Percentiles rank a stretch among this genome's conserved stretches.
These are phyloP conservation scores for Scolopax rusticola DNA, from an alignment of 2,797 vertebrate species.

Conservation along the genomic window DNA sequence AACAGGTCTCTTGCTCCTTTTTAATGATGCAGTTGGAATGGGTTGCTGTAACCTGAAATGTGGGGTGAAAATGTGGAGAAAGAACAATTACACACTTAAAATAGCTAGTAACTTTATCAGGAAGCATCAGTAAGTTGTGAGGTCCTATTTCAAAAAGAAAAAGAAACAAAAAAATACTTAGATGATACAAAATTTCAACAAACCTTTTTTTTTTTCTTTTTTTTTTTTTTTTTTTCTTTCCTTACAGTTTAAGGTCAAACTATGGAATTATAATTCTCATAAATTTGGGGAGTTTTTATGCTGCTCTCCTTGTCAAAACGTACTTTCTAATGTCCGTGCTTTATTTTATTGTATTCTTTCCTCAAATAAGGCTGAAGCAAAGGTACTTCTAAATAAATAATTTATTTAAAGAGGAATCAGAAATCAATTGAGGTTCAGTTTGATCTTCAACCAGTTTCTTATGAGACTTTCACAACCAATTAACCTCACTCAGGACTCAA, in stretches of 20 bases:
- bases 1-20: conserved; percentile 91
- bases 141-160: neutral
- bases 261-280: neutral
- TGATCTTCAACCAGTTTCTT: neutral
- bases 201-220: neutral
- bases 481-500: neutral
- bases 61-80: neutral
- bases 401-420: neutral
- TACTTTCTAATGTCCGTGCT: neutral
- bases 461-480: neutral
- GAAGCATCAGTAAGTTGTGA: neutral
- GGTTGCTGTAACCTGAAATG: conserved; percentile 79
- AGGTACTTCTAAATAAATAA: neutral
- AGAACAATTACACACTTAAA: neutral
- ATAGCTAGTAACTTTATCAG: neutral
- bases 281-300: fast-evolving
- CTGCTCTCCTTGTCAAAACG: neutral
- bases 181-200: neutral
- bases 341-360: neutral
- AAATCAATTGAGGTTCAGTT: neutral
- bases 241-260: fast-evolving
- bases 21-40: conserved; percentile 90
- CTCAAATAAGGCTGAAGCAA: neutral
- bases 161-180: neutral
- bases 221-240: fast-evolving